Evolutionary conservation across 2,797 vertebrate genomes (phyloP).

Genomic region (Tragopan temminckii): DNA sequence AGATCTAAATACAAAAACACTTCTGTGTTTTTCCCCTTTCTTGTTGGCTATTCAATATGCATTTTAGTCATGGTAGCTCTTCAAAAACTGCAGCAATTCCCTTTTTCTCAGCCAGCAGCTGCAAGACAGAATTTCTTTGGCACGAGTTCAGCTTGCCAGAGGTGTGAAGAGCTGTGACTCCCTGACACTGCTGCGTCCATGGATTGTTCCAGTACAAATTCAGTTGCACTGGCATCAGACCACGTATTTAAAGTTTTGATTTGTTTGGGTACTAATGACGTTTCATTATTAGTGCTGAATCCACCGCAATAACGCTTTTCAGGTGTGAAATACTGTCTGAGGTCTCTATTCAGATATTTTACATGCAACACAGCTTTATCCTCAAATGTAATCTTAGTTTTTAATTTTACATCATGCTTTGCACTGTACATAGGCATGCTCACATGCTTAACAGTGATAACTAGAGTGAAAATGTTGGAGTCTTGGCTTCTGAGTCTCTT

Average conservation of each 20-base stretch:
- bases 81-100: background rate
- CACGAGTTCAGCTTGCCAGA: background rate
- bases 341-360: background rate
- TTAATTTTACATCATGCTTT: background rate
- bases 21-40: background rate
- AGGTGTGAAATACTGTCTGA: background rate
- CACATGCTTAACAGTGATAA: background rate
- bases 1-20: background rate
- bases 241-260: background rate
- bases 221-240: background rate
- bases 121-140: background rate
- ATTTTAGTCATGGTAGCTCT: background rate
- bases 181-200: fast-evolving
- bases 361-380: background rate
- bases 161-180: background rate
- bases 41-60: background rate
- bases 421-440: background rate
- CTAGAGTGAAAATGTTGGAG: background rate
- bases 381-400: background rate
- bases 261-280: background rate
- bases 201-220: background rate
- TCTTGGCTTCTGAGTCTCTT: background rate
- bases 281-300: background rate
- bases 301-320: background rate
- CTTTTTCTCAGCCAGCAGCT: background rate